Evolutionary conservation across 2,113 vertebrate genomes (phyloP), one percentile per base, ranked within the genome.

Genomic region (Semicossyphus pulcher): DNA sequence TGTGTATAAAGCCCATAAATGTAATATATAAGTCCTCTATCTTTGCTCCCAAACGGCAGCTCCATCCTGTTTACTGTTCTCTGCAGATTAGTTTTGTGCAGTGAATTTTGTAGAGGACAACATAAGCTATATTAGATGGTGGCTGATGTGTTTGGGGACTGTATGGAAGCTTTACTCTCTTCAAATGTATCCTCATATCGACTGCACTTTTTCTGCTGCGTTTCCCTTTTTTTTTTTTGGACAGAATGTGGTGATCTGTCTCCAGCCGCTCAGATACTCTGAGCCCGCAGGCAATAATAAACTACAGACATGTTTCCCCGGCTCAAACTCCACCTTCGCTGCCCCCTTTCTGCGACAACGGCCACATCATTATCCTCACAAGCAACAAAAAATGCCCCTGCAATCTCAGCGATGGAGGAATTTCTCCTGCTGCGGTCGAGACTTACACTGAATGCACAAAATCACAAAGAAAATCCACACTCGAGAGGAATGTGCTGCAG

Each of bases 281-380:
- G 21, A 34, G 75, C 78, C 81, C 42, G 51, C 86, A 76, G 86
- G 88, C 89, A 73, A 32, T 60, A 86, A 90, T 88, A 89, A 88
- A 87, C 70, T 62, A 78, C 62, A 72, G 68, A 54, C 81, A 69
- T 79, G 80, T 81, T 89, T 85, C 49, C 62, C 70, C 31, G n/a
- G 68, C 78, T 78, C 76, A 39, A 57, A 61, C 48, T 63, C 78
- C 83, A 88, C 84, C 78, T 84, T 71, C 41, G 20, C 65, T 76
- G 81, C 70, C 64, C 76, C 80, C 65, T 88, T 76, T 80, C 78
- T 80, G 80, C 57, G 48, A 88, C 83, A 88, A 71, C 72, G 71
- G 64, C 82, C 57, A 58, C 54, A 78, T 91, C 78, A 88, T 86
- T 84, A 86, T 86, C 78, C 79, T 83, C 71, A 57, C 67, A 67